Evolutionary conservation across 1,140 invertebrate genomes (phyloP), one percentile per base, ranked within the genome.

Genomic region (Aphaenogaster floridana): DNA sequence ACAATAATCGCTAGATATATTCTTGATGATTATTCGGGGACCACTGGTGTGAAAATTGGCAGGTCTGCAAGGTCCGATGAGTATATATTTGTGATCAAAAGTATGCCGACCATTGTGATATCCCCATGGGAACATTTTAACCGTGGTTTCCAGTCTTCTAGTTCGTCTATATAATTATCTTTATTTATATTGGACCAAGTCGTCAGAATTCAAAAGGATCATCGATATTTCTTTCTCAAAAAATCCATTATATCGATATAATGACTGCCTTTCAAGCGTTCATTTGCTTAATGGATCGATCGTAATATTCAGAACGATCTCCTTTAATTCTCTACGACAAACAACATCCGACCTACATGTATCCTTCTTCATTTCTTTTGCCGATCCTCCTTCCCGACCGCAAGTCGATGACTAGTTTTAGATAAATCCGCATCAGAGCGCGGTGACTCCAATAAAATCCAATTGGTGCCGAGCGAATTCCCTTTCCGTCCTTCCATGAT

Each of bases 391-490:
- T 42, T 11, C 21, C 52, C 66, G 79, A 52, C 28, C 42, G 48
- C 63, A 66, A 84, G 42, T 74, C 69, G 80, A 85, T 76, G 59
- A 76, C 59, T 52, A 86, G 69, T 76, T 57, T 74, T 52, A 42
- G 57, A 84, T 76, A 64, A 84, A 87, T 72, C 39, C 54, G 1
- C 36, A 71, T 66, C 52, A 72, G n/a, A 48, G 21, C 45, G 42
- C 68, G 64, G 52, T 54, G 50, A 42, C 64, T 83, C 39, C 45
- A 84, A 84, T 59, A 68, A 80, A 63, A 83, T 69, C 42, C 79
- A 84, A 87, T 87, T 72, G 78, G 13, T 8, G 52, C 42, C 52
- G 50, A 57, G 63, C 78, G 57, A 84, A 85, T 72, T 87, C n/a
- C 11, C 57, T 72, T 15, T 8, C 59, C 64, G 39, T 76, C 9